phyloP scores from a whole-genome alignment of 1,140 invertebrate species.

The Drosophila orena region DNA sequence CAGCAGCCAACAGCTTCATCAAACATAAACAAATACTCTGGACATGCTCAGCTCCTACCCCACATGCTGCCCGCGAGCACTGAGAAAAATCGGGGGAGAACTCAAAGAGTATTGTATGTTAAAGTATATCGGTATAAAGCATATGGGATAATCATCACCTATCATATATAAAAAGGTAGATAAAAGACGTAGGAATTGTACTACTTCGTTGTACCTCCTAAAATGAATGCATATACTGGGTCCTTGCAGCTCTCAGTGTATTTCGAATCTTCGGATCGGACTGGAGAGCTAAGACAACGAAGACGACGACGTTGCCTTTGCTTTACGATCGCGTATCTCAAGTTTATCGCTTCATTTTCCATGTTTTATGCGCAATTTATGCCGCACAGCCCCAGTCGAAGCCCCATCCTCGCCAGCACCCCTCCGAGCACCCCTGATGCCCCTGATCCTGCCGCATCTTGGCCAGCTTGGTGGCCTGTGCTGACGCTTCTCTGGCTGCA shows the following conservation, averaged over 20 bases:
- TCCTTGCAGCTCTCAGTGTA: neutral
- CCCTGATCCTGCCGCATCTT: neutral
- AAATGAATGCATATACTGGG: too few relatives aligned
- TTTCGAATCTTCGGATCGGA: constrained; percentile 11
- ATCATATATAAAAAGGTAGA: too few relatives aligned
- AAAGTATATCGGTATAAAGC: too few relatives aligned
- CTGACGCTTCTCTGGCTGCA: constrained; percentile 75
- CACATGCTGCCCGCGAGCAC: constrained; percentile 43
- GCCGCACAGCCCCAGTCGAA: constrained; percentile 54
- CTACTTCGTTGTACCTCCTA: too few relatives aligned
- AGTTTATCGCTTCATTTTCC: constrained; percentile 83
- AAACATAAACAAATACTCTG: constrained; percentile 75
- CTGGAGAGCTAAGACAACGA: constrained; percentile 18
- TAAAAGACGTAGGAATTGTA: too few relatives aligned
- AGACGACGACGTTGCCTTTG: constrained; percentile 69
- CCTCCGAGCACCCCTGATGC: neutral
- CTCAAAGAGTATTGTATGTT: too few relatives aligned
- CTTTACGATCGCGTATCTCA: constrained; percentile 83
- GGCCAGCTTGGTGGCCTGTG: constrained; percentile 29
- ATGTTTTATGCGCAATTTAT: constrained; percentile 83
- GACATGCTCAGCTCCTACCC: constrained; percentile 36
- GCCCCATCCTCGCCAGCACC: neutral
- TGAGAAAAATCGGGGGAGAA: neutral
- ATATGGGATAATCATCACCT: too few relatives aligned
- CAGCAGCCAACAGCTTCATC: constrained; percentile 76